Conservation (phyloP, 1,140 invertebrate species). For the Pseudomyrmex flavicornis region DNA sequence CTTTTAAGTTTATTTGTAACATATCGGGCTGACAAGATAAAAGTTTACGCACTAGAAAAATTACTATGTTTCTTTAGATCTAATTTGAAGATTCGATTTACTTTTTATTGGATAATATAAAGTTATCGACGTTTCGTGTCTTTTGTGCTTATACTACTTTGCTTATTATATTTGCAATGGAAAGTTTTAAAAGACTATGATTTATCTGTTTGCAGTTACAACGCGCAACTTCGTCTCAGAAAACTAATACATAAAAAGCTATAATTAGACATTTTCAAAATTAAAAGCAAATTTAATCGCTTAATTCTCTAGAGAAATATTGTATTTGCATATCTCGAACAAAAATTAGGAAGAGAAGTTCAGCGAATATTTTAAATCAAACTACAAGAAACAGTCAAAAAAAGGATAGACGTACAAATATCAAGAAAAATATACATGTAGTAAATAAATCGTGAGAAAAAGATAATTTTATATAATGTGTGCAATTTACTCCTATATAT, state of each 20-base stretch:
- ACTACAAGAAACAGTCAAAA: background rate
- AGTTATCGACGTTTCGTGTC: background rate
- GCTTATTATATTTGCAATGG: background rate
- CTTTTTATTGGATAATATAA: background rate
- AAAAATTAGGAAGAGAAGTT: conserved; percentile 20
- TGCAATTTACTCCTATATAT: no score
- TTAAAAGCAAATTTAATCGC: conserved; percentile 2
- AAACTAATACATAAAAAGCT: background rate
- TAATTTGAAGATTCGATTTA: background rate
- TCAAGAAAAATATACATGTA: background rate
- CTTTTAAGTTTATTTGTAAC: background rate
- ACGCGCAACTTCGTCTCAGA: background rate
- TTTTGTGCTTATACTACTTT: background rate
- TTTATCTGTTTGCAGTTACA: conserved; percentile 33
- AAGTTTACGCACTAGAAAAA: background rate
- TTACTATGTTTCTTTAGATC: background rate
- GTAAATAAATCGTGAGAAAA: no score
- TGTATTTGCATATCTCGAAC: background rate
- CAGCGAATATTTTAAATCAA: background rate
- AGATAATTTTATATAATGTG: no score
- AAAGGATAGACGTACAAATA: background rate
- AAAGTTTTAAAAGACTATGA: conserved; percentile 13
- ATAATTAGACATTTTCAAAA: conserved; percentile 2
- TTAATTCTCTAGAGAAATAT: conserved; percentile 9
- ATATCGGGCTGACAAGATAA: background rate